Evolutionary conservation across 2,113 vertebrate genomes (phyloP), one percentile per base, ranked within the genome.

Genomic region (Pluvialis apricaria): DNA sequence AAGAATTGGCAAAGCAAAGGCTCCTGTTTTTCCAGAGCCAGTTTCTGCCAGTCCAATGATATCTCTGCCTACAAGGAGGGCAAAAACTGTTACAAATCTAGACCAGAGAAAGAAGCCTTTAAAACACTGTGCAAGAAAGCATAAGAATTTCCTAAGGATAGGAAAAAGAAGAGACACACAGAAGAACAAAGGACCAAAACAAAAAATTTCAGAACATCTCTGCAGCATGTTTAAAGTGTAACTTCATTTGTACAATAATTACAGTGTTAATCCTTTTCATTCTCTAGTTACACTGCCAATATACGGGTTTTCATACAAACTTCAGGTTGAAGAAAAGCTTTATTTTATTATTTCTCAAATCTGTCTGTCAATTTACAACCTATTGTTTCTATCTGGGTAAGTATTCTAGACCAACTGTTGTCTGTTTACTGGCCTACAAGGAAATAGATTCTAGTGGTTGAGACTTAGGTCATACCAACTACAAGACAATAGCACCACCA

Each of bases 31-130:
- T 44, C 99, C 99, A 57, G 99, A 99, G 25, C 99, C 99, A 0
- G 99, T 99, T 98, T 99, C 99, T 51, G 99, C 99, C 95, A 99
- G 95, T 40, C 99, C 99, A 13, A 99, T 99, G 29, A 99, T 98
- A 52, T 99, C 99, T 61, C 97, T 98, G 28, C 99, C 99, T 98
- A 64, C 1, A 51, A 92, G 6, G 12, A 82, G 10, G 6, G 11
- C 8, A 90, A 82, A 57, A 68, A 3, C 15, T 34, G 5, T 96
- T 77, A 94, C 2, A 55, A 25, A 54, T 22, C 15, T 52, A 84
- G 15, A 68, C 21, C 20, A 78, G 13, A 64, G 17, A 86, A 78
- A 78, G 21, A 70, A 62, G 22, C 5, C 25, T 51, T 88, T 40
- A 87, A 68, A 83, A 12, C 15, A 76, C 24, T 40, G 26, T 34